A percentile compares a stretch with the other conserved stretches of the same genome.
Evolutionary conservation across 2,888 invertebrate genomes (phyloP).

Genomic region (Prionchulus punctatus): DNA sequence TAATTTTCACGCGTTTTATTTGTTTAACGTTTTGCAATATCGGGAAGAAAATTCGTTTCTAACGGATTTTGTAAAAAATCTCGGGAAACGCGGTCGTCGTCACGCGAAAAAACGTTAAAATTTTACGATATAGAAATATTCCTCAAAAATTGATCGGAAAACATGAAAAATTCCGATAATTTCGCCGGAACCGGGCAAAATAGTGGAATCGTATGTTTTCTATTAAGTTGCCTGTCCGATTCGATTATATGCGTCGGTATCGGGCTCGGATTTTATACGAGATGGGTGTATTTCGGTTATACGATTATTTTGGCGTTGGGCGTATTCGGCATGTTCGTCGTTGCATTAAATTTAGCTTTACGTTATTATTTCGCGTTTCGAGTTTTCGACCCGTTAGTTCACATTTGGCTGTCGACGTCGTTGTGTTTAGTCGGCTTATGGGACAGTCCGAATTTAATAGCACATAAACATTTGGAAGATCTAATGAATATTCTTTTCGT

Average conservation of each 20-base stretch:
- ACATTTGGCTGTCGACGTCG: neutral
- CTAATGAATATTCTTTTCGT: slow-evolving; percentile 30
- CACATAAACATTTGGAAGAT: slow-evolving; percentile 17
- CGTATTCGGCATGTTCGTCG: neutral
- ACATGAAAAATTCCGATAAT: no score
- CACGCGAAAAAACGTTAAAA: no score
- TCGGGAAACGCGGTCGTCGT: no score
- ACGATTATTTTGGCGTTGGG: slow-evolving; percentile 25
- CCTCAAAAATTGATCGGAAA: no score
- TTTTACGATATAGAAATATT: no score
- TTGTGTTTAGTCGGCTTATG: neutral
- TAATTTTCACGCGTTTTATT: no score
- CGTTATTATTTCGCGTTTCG: neutral
- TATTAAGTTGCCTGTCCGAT: slow-evolving; percentile 17
- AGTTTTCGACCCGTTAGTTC: neutral
- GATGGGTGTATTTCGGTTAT: slow-evolving; percentile 28
- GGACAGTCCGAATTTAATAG: no score
- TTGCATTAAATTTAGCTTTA: neutral
- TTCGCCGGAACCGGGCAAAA: no score
- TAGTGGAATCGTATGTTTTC: neutral
- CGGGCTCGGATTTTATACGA: slow-evolving; percentile 28
- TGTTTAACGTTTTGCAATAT: no score
- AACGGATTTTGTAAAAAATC: no score
- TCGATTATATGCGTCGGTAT: slow-evolving; percentile 26
- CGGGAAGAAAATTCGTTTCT: no score